A percentile compares a stretch with the other conserved stretches of the same genome.
Conservation (phyloP, 2,888 invertebrate genomes). For the Conops quadrifasciatus region DNA sequence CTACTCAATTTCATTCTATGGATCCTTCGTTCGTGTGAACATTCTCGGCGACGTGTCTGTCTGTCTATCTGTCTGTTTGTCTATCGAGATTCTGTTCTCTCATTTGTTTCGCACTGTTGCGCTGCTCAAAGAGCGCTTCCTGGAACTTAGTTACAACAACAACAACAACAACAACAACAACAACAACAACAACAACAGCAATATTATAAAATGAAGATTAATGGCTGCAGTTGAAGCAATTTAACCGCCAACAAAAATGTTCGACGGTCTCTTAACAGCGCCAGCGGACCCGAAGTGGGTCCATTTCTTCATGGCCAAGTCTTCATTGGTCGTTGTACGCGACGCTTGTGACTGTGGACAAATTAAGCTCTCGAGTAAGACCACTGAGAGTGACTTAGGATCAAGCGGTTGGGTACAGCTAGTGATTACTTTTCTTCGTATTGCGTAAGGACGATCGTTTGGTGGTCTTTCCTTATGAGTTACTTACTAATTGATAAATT, state of each 20-base stretch:
- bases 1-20: no score
- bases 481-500: no score
- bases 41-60: neutral
- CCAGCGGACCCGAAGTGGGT: neutral
- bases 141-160: neutral
- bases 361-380: neutral
- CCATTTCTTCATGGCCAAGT: neutral
- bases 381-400: neutral
- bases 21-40: slow-evolving; percentile 6
- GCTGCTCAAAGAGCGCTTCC: slow-evolving; percentile 42
- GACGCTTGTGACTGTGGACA: neutral
- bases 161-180: slow-evolving; percentile 35
- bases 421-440: neutral
- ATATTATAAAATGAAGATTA: slow-evolving; percentile 58
- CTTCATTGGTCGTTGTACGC: neutral
- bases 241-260: slow-evolving; percentile 42
- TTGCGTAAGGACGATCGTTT: neutral
- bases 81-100: slow-evolving; percentile 34
- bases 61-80: slow-evolving; percentile 28
- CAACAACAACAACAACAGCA: slow-evolving; percentile 25
- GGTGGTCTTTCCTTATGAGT: no score
- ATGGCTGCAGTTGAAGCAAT: slow-evolving; percentile 52
- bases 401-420: neutral
- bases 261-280: slow-evolving; percentile 14
- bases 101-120: slow-evolving; percentile 41